Evolutionary conservation across 2,113 vertebrate genomes (phyloP).

Genomic region (Ginglymostoma cirratum): DNA sequence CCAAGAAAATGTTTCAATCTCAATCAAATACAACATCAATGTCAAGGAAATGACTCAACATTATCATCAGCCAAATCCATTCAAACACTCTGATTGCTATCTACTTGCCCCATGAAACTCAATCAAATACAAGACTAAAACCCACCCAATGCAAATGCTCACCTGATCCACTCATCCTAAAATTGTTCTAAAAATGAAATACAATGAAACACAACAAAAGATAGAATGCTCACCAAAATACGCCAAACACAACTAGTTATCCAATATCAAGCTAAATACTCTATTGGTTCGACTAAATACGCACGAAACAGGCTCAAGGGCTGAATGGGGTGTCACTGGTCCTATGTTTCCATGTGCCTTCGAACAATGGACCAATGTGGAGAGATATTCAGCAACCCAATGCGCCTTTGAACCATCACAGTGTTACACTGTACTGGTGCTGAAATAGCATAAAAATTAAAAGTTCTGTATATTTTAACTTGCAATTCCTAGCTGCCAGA

Average conservation of each 20-base stretch:
- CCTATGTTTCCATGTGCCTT: background rate
- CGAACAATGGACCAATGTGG: background rate
- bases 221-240: background rate
- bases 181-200: background rate
- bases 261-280: background rate
- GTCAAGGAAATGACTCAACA: background rate
- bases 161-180: background rate
- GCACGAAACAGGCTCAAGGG: background rate
- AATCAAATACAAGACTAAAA: background rate
- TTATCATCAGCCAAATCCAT: background rate
- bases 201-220: background rate
- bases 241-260: background rate
- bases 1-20: background rate
- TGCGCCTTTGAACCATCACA: background rate
- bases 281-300: background rate
- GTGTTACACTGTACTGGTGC: background rate
- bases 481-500: background rate
- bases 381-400: background rate
- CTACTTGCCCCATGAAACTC: background rate
- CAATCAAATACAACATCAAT: background rate
- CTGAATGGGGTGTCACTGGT: background rate
- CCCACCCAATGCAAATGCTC: background rate
- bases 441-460: background rate
- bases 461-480: background rate
- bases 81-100: background rate